A percentile compares a stretch with the other conserved stretches of the same genome.
These are phyloP conservation scores for Champsocephalus gunnari DNA, from an alignment of 2,797 vertebrate genomes.

Conservation along the genomic window DNA sequence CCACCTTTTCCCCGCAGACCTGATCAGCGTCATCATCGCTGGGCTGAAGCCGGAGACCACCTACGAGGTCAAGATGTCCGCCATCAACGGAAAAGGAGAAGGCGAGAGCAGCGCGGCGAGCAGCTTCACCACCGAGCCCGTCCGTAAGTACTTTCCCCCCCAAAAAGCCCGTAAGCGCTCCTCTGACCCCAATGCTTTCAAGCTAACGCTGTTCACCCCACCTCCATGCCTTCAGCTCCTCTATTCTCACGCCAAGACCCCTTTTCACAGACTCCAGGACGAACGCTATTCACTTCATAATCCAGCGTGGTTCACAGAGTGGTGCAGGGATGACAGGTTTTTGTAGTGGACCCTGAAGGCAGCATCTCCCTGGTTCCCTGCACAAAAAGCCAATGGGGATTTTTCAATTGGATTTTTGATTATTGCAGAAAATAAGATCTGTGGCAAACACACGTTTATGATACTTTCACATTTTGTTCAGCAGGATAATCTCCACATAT, in stretches of 20 bases:
- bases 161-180: neutral
- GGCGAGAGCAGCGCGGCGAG: constrained; percentile 88
- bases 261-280: constrained; percentile 31
- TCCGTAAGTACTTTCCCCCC: constrained; percentile 91
- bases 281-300: constrained; percentile 3
- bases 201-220: constrained; percentile 43
- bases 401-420: too few relatives aligned
- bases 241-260: constrained; percentile 37
- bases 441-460: too few relatives aligned
- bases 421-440: too few relatives aligned
- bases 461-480: too few relatives aligned
- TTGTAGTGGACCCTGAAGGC: too few relatives aligned
- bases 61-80: constrained; percentile 91
- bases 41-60: constrained; percentile 92
- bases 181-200: constrained; percentile 50
- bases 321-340: too few relatives aligned
- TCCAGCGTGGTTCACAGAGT: constrained; percentile 17
- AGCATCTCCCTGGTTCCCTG: too few relatives aligned
- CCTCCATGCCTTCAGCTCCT: constrained; percentile 47
- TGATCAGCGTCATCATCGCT: constrained; percentile 86
- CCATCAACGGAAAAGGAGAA: constrained; percentile 95
- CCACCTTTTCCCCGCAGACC: constrained; percentile 74
- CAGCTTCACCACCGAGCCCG: constrained; percentile 93
- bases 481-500: too few relatives aligned
- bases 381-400: too few relatives aligned